These are phyloP conservation scores for Stenchaetothrips biformis DNA, from an alignment of 2,888 invertebrate species.

Conservation along the genomic window DNA sequence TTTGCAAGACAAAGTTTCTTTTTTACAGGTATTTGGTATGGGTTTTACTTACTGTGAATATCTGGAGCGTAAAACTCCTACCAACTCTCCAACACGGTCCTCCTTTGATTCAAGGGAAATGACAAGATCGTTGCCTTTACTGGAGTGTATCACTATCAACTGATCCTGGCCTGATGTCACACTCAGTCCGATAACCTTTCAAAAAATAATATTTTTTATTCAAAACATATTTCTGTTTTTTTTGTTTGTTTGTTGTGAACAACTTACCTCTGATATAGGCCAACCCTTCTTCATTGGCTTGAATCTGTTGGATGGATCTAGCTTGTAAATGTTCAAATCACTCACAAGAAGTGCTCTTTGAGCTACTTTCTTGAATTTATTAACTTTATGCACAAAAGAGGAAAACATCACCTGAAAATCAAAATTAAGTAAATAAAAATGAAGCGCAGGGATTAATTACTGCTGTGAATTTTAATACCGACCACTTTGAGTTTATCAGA, in stretches of 20 bases:
- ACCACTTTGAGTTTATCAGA: constrained; percentile 57
- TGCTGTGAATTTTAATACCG: constrained; percentile 45
- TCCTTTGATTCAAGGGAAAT: constrained; percentile 63
- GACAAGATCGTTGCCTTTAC: constrained; percentile 84
- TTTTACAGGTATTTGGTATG: constrained; percentile 8
- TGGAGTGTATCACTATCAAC: constrained; percentile 78
- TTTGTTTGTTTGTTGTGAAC: constrained; percentile 30
- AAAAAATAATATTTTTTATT: constrained; percentile 33
- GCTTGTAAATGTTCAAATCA: constrained; percentile 76
- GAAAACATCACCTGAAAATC: constrained; percentile 56
- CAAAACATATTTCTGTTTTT: background rate
- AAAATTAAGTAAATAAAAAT: no score
- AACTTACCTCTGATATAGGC: constrained; percentile 63
- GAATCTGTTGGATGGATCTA: constrained; percentile 74
- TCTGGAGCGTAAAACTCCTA: constrained; percentile 73
- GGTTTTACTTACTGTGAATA: constrained; percentile 65
- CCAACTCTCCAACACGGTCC: constrained; percentile 80
- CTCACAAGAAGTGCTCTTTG: constrained; percentile 86
- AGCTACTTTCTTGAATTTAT: constrained; percentile 69
- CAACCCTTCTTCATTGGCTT: constrained; percentile 83
- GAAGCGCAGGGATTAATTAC: constrained; percentile 38
- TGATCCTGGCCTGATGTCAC: constrained; percentile 84
- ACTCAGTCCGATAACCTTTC: constrained; percentile 73
- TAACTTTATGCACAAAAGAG: constrained; percentile 64
- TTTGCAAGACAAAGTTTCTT: constrained; percentile 7